Base-by-base conservation (phyloP, 1,140 invertebrate genomes). In the Drosophila truncata region DNA sequence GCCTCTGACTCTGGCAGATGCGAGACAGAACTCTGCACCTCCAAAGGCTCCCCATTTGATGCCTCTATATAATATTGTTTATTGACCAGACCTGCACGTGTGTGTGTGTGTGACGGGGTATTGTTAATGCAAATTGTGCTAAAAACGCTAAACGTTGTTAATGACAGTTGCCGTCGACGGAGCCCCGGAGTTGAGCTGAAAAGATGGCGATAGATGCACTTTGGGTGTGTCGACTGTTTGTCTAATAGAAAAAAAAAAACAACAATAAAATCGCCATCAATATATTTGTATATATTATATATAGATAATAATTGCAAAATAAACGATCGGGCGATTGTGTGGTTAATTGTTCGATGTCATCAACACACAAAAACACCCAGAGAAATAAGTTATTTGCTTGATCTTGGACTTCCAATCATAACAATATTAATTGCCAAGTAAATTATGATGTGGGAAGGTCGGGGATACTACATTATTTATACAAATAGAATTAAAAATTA, bases 81-180 rank as follows among this genome's bases (percentile, higher is more conserved):
- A 84, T 81, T 64, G 64, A 82, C 58, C 76, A 58, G 64, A 50
- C 63, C 69, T 84, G 59, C 77, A 70, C 65, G 54, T 71, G 50
- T 75, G 49, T 44, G 18, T 46, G 8, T 46, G 8, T 62, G 52
- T 52, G 20, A 31, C 10, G 10, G 54, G 54, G 54, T 58, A 76
- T 71, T 74, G 70, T 70, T 71, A 66, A 81, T 74, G 78, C 74
- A 80, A 78, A 78, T 78, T 78, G 75, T 72, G 76, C 76, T 78
- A 60, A 77, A 64, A 77, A 78, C 78, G 82, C 74, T 88, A 88
- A 88, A 90, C 71, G 69, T 78, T 83, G 80, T 80, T 88, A 88
- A 90, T 88, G 84, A 88, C 85, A 88, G 84, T 60, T 69, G 75
- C 57, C 44, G 70, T 79, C 70, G 81, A 44, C 77, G 61, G 35